Evolutionary conservation across 2,888 invertebrate genomes (phyloP).

Genomic region (Dryobotodes eremita): DNA sequence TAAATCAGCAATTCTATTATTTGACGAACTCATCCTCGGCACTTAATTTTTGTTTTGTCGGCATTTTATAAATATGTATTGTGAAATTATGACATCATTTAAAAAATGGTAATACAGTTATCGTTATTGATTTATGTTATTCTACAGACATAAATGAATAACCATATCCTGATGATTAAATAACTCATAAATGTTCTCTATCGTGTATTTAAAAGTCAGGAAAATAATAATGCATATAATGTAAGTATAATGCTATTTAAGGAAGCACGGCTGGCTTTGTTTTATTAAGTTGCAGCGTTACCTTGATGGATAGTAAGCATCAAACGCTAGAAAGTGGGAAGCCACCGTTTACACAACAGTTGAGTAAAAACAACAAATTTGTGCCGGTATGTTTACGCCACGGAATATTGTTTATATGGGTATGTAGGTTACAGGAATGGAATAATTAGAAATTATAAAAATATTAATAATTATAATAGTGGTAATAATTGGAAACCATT

Average conservation of each 20-base stretch:
- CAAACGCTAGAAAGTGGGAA: constrained; percentile 74
- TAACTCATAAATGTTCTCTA: neutral
- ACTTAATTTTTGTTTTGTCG: neutral
- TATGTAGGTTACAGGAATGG: constrained; percentile 51
- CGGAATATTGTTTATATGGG: constrained; percentile 50
- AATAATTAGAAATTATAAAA: too few species aligned
- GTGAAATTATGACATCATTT: neutral
- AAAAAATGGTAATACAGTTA: neutral
- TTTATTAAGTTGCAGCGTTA: constrained; percentile 59
- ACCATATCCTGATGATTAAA: neutral
- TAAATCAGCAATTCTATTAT: neutral
- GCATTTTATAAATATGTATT: neutral
- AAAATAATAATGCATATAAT: constrained; percentile 4
- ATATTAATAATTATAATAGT: constrained; percentile 14
- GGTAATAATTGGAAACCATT: constrained; percentile 5
- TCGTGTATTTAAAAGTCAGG: neutral
- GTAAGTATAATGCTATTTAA: constrained; percentile 26
- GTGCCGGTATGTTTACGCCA: constrained; percentile 30
- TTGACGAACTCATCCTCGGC: neutral
- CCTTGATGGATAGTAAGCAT: constrained; percentile 63
- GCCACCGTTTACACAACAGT: constrained; percentile 67
- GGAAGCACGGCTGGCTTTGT: constrained; percentile 53
- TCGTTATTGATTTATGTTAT: constrained; percentile 2
- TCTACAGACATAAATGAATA: neutral
- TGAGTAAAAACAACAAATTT: constrained; percentile 67